Conservation (phyloP, 1,140 invertebrate species). For the Saccostrea glomerata region DNA sequence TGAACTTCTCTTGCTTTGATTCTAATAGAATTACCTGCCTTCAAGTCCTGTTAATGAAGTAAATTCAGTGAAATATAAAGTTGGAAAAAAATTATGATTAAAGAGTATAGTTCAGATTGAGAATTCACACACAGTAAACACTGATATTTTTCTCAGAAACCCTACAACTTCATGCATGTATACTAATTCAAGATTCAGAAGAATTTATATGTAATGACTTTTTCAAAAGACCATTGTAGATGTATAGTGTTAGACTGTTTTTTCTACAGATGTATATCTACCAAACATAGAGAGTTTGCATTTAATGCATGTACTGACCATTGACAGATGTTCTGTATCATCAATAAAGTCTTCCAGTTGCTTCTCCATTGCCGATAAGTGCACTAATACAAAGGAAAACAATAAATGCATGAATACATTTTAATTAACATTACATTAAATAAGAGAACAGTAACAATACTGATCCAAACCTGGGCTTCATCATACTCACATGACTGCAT, state of each 20-base stretch:
- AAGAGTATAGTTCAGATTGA: neutral
- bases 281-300: too few species aligned
- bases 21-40: slow-evolving; percentile 7
- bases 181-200: too few species aligned
- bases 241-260: too few species aligned
- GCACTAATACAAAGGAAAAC: neutral
- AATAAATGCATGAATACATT: neutral
- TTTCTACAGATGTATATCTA: too few species aligned
- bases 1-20: slow-evolving; percentile 43
- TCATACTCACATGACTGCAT: slow-evolving; percentile 84
- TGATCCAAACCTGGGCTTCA: neutral
- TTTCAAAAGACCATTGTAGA: too few species aligned
- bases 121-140: too few species aligned
- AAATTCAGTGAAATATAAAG: neutral
- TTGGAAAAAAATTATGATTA: neutral
- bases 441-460: neutral
- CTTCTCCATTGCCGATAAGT: slow-evolving; percentile 34
- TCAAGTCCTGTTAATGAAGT: slow-evolving; percentile 43
- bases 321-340: slow-evolving; percentile 32
- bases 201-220: neutral
- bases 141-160: too few species aligned
- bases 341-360: slow-evolving; percentile 39
- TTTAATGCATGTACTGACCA: neutral
- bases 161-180: too few species aligned
- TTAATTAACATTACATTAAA: neutral